phyloP scores from a whole-genome alignment of 2,113 vertebrate genomes.

The Microtus pennsylvanicus region DNA sequence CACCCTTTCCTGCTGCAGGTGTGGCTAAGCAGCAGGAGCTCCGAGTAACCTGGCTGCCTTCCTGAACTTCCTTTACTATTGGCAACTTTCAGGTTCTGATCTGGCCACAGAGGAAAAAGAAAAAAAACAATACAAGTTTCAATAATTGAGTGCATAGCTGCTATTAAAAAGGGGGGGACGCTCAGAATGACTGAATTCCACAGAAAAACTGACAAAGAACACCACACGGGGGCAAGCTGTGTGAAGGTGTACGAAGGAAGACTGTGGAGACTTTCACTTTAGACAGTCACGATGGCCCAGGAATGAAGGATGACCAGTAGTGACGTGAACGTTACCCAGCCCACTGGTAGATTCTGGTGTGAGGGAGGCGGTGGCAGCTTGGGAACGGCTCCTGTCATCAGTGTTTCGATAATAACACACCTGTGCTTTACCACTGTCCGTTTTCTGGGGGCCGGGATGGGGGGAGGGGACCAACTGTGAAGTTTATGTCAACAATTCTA shows the following conservation, averaged over 20 bases:
- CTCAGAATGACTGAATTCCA: not conserved
- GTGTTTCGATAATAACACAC: slow-evolving; percentile 62
- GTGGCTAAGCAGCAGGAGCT: not conserved
- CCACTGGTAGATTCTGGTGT: not conserved
- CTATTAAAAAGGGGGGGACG: not conserved
- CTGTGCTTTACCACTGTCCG: slow-evolving; percentile 40
- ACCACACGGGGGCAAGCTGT: not conserved
- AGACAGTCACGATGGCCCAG: not conserved
- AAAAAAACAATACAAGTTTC: not conserved
- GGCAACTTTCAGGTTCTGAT: not conserved
- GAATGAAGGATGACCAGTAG: not conserved
- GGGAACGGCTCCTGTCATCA: not conserved
- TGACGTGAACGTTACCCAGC: not conserved
- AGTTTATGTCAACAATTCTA: slow-evolving; percentile 50
- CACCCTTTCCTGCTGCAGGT: not conserved
- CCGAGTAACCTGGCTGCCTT: not conserved
- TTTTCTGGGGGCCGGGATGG: not conserved
- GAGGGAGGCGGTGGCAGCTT: not conserved
- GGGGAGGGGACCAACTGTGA: not conserved
- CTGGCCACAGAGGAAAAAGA: not conserved
- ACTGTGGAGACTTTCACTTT: not conserved
- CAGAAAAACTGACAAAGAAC: not conserved
- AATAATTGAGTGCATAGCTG: not conserved
- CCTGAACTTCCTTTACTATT: not conserved
- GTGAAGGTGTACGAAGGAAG: not conserved